Conservation (phyloP, 2,113 vertebrate genomes). For the Acinonyx jubatus region DNA sequence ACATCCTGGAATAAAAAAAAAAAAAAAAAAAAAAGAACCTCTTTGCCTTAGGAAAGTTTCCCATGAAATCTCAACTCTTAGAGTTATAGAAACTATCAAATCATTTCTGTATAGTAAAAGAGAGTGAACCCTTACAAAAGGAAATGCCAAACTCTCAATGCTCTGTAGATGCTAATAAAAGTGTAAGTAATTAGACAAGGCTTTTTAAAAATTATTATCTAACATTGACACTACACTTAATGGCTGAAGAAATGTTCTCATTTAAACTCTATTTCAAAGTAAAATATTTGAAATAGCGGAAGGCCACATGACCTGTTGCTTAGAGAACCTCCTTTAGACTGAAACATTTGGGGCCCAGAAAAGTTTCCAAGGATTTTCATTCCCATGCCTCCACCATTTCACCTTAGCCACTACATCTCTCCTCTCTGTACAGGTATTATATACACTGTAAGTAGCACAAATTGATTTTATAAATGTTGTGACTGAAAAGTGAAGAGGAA, state of each 20-base stretch:
- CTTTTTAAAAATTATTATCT: neutral
- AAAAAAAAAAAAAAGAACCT: neutral
- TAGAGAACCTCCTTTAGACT: conserved; percentile 19
- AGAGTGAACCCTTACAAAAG: neutral
- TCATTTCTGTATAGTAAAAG: neutral
- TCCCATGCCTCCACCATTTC: neutral
- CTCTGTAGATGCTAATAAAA: neutral
- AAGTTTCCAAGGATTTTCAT: neutral
- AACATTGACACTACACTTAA: neutral
- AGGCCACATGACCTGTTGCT: neutral
- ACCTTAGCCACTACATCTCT: neutral
- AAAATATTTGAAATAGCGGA: conserved; percentile 21
- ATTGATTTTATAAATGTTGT: neutral
- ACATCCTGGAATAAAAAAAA: conserved; percentile 1
- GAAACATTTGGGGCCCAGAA: neutral
- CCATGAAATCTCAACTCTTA: conserved; percentile 39
- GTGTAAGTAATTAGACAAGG: neutral
- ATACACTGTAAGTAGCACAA: neutral
- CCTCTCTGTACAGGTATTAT: neutral
- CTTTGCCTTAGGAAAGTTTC: neutral
- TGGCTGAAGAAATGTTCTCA: conserved; percentile 1
- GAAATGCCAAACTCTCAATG: neutral
- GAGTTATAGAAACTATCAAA: neutral
- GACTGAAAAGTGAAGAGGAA: neutral
- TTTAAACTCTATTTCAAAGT: conserved; percentile 1